Conservation (phyloP, 2,113 vertebrate genomes). For the Oncorhynchus tshawytscha region DNA sequence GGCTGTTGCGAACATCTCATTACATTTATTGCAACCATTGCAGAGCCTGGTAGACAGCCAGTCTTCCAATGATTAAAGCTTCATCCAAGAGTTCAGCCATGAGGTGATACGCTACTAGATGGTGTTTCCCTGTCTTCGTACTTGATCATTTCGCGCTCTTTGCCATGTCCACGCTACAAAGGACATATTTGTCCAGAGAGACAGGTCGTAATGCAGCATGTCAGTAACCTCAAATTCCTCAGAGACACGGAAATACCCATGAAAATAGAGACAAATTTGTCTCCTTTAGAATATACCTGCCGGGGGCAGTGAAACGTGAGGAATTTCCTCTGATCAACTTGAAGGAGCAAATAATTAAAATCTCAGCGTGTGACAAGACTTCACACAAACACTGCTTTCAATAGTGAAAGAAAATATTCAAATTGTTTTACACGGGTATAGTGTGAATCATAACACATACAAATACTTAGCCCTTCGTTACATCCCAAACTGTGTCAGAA, state of each 20-base stretch:
- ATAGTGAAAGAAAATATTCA: background rate
- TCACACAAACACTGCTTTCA: slow-evolving; percentile 18
- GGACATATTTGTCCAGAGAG: background rate
- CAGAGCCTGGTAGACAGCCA: slow-evolving; percentile 30
- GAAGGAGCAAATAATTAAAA: background rate
- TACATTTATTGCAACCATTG: slow-evolving; percentile 28
- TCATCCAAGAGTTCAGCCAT: slow-evolving; percentile 35
- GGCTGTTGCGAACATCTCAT: slow-evolving; percentile 17
- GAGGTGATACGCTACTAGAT: slow-evolving; percentile 7
- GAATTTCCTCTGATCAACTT: slow-evolving; percentile 1
- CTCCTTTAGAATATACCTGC: slow-evolving; percentile 3
- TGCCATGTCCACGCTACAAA: background rate
- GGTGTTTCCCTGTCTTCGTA: slow-evolving; percentile 8
- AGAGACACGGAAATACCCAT: background rate
- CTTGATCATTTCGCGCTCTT: background rate
- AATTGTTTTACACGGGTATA: background rate
- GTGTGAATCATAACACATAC: too few relatives aligned
- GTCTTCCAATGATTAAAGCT: slow-evolving; percentile 40
- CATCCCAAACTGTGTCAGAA: too few relatives aligned
- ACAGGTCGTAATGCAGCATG: background rate
- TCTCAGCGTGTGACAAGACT: slow-evolving; percentile 23
- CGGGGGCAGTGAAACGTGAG: background rate
- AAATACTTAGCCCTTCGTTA: too few relatives aligned
- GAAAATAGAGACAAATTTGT: background rate
- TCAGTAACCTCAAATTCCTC: background rate